These are phyloP conservation scores for Phymastichus coffea DNA, from an alignment of 1,140 invertebrate genomes.

Conservation along the genomic window DNA sequence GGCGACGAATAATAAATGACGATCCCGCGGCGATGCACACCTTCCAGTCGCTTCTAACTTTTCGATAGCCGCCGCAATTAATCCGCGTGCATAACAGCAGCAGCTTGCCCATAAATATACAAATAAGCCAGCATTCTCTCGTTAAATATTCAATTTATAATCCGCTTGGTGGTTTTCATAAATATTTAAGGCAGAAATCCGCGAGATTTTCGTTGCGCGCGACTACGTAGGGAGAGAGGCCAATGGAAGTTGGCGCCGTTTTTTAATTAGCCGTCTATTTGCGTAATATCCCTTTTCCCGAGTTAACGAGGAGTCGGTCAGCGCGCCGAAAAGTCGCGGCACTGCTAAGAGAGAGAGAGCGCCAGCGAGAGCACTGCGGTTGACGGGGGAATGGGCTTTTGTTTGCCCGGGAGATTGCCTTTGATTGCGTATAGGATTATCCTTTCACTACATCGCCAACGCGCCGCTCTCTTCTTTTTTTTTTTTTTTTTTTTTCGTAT, in stretches of 20 bases:
- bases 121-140: conserved; percentile 19
- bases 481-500: too few species aligned
- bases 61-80: too few species aligned
- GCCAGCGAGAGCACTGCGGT: too few species aligned
- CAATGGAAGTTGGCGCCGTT: conserved; percentile 14
- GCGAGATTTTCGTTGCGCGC: not conserved
- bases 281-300: conserved; percentile 20
- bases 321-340: not conserved
- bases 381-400: too few species aligned
- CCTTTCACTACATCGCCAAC: not conserved
- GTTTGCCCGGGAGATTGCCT: not conserved
- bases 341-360: not conserved
- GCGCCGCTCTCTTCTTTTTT: too few species aligned
- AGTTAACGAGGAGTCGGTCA: conserved; percentile 30
- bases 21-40: too few species aligned
- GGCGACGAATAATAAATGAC: too few species aligned
- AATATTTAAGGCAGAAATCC: conserved; percentile 18
- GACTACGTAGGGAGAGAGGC: too few species aligned
- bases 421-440: not conserved
- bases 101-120: conserved; percentile 11
- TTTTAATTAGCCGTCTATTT: conserved; percentile 40
- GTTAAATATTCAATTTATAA: conserved; percentile 29
- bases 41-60: too few species aligned
- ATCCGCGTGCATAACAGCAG: not conserved
- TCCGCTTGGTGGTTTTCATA: conserved; percentile 17